Evolutionary conservation across 1,140 invertebrate genomes (phyloP).

Genomic region (Armadillidium nasatum): DNA sequence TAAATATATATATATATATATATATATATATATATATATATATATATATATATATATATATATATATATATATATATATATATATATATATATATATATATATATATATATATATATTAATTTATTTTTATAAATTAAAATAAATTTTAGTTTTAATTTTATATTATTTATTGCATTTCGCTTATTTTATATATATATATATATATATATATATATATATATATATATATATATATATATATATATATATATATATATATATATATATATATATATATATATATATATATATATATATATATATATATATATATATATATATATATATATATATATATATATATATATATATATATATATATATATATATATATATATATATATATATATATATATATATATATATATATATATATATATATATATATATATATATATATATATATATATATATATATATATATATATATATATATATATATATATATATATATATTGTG

Average conservation of each 20-base stretch:
- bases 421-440: conserved; percentile 11
- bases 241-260: background rate
- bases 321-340: background rate
- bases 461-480: background rate
- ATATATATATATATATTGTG: background rate
- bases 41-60: too few species aligned
- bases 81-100: too few species aligned
- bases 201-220: background rate
- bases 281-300: background rate
- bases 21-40: too few species aligned
- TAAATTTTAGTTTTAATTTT: too few species aligned
- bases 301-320: background rate
- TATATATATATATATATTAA: too few species aligned
- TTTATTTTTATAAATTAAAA: too few species aligned
- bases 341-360: background rate
- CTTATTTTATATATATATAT: background rate
- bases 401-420: background rate
- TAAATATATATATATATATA: too few species aligned
- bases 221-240: background rate
- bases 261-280: background rate
- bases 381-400: background rate
- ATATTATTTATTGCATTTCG: too few species aligned
- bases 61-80: too few species aligned
- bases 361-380: background rate
- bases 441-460: background rate